Conservation (phyloP, 2,797 vertebrate genomes). For the Hemibagrus guttatus region DNA sequence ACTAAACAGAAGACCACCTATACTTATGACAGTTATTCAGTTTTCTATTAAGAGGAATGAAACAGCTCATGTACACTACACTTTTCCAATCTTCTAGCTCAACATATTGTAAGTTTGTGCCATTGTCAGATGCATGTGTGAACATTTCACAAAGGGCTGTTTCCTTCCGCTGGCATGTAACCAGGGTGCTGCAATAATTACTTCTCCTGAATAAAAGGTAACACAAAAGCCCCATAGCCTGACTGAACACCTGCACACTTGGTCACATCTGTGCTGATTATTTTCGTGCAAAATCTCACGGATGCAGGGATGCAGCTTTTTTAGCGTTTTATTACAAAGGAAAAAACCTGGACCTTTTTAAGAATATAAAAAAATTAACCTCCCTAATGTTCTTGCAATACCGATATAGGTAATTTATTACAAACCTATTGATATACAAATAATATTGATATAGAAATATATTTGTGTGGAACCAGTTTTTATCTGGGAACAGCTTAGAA, state of each 20-base stretch:
- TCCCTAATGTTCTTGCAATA: background rate
- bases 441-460: background rate
- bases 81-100: slow-evolving; percentile 23
- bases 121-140: slow-evolving; percentile 37
- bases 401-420: background rate
- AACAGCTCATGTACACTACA: slow-evolving; percentile 26
- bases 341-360: background rate
- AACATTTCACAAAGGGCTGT: slow-evolving; percentile 43
- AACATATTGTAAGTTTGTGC: slow-evolving; percentile 40
- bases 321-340: background rate
- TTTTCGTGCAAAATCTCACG: slow-evolving; percentile 21
- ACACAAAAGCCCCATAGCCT: slow-evolving; percentile 28
- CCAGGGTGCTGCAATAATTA: slow-evolving; percentile 34
- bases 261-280: slow-evolving; percentile 27
- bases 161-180: slow-evolving; percentile 22
- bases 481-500: background rate
- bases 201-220: slow-evolving; percentile 27
- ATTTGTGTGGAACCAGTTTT: slow-evolving; percentile 2
- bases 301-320: background rate
- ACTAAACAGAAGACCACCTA: slow-evolving; percentile 4
- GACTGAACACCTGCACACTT: slow-evolving; percentile 23
- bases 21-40: background rate
- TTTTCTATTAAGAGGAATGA: slow-evolving; percentile 5
- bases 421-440: background rate
- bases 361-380: background rate